A percentile compares a stretch with the other conserved stretches of the same genome.
Conservation (phyloP, 2,113 vertebrate species). For the Menidia beryllina region DNA sequence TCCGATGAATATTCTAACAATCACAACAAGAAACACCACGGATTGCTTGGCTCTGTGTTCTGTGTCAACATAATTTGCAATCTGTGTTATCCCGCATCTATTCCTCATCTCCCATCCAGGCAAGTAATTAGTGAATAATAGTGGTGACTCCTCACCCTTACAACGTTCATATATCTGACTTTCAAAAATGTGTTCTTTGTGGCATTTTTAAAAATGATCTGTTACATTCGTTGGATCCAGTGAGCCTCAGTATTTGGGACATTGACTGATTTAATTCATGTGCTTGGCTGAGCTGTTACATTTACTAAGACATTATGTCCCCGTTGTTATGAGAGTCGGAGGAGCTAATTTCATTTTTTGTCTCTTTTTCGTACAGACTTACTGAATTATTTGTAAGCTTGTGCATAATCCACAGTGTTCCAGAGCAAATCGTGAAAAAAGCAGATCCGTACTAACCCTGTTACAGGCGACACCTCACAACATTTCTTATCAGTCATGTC, state of each 20-base stretch:
- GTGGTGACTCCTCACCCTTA: constrained; percentile 49
- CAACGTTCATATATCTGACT: constrained; percentile 41
- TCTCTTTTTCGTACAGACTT: neutral
- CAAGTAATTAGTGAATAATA: constrained; percentile 66
- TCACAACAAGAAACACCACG: constrained; percentile 58
- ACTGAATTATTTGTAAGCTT: constrained; percentile 16
- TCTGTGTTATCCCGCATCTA: constrained; percentile 65
- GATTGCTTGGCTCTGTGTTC: constrained; percentile 53
- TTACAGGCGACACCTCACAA: neutral
- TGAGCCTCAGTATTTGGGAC: constrained; percentile 35
- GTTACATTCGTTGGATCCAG: constrained; percentile 13
- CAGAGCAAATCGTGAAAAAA: neutral
- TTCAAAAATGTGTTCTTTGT: constrained; percentile 25
- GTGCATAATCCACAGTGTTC: neutral
- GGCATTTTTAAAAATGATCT: constrained; percentile 25
- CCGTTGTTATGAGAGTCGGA: constrained; percentile 34
- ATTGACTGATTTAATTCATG: constrained; percentile 31
- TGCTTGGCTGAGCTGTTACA: constrained; percentile 36
- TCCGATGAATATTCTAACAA: constrained; percentile 77
- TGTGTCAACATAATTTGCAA: constrained; percentile 68
- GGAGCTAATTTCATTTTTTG: constrained; percentile 26
- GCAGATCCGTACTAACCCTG: neutral
- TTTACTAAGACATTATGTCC: constrained; percentile 23
- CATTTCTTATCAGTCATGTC: no score
- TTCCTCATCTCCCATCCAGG: constrained; percentile 62